Evolutionary conservation across 2,797 vertebrate genomes (phyloP).

Genomic region (Acanthopagrus latus): DNA sequence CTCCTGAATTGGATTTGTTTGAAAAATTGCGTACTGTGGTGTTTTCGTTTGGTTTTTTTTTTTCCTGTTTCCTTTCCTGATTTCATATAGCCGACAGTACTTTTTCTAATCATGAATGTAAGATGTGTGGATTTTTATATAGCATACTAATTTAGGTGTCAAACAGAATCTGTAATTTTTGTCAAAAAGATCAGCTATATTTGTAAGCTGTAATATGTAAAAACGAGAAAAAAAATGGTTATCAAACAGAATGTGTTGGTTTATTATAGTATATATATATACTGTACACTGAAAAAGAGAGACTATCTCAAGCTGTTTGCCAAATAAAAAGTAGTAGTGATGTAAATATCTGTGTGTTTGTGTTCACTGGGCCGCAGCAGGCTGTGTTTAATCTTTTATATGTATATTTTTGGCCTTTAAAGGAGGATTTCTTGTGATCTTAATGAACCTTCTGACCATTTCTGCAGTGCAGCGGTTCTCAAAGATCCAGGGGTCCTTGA

Average conservation of each 20-base stretch:
- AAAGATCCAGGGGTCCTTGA: no score
- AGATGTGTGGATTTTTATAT: constrained; percentile 87
- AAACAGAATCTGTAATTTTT: constrained; percentile 86
- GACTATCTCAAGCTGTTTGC: constrained; percentile 90
- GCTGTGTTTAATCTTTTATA: background rate
- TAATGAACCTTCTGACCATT: background rate
- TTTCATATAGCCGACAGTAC: constrained; percentile 77
- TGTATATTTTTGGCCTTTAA: background rate
- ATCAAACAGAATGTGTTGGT: constrained; percentile 87
- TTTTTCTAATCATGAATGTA: constrained; percentile 90
- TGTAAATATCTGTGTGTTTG: constrained; percentile 59
- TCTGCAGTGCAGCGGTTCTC: background rate
- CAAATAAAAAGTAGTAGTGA: constrained; percentile 88
- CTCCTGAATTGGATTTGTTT: constrained; percentile 78
- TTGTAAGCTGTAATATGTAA: constrained; percentile 91
- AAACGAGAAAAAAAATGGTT: constrained; percentile 84
- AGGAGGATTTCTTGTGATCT: background rate
- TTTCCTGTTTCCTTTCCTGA: constrained; percentile 74
- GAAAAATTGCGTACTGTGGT: constrained; percentile 82
- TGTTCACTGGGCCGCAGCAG: constrained; percentile 18
- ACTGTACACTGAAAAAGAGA: constrained; percentile 88
- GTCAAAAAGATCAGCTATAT: constrained; percentile 91
- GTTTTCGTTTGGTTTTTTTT: constrained; percentile 78
- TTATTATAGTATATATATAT: constrained; percentile 83
- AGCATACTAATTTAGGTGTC: constrained; percentile 87